Conservation (phyloP, 2,113 vertebrate species). For the Paracanthobrama guichenoti region DNA sequence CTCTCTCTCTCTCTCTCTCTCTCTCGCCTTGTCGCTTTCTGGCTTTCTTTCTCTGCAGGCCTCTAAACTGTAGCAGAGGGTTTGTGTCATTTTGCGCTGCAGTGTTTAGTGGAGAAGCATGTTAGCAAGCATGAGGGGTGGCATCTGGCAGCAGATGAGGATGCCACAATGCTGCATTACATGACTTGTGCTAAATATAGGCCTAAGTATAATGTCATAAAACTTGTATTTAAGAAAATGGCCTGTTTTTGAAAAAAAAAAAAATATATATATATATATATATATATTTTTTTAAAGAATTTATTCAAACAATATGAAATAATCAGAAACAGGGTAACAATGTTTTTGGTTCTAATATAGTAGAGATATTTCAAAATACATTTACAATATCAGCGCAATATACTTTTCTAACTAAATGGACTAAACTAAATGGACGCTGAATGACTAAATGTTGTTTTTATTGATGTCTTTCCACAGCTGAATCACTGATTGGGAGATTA, state of each 20-base stretch:
- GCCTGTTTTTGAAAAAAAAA: too few species aligned
- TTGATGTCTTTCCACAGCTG: background rate
- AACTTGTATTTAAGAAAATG: background rate
- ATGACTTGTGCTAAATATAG: background rate
- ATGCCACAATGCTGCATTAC: slow-evolving; percentile 18
- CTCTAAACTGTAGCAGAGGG: slow-evolving; percentile 60
- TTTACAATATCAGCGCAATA: background rate
- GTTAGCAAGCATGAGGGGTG: slow-evolving; percentile 1
- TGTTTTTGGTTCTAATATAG: background rate
- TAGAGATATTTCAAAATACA: background rate
- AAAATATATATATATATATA: too few species aligned
- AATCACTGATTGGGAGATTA: background rate
- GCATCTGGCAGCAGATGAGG: slow-evolving; percentile 55
- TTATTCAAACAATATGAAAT: background rate
- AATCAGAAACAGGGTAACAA: background rate
- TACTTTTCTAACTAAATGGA: background rate
- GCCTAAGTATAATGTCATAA: background rate
- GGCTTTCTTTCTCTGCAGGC: slow-evolving; percentile 39
- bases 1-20: slow-evolving; percentile 25
- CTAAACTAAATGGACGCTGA: background rate
- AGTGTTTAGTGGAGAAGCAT: slow-evolving; percentile 44
- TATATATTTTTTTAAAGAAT: background rate
- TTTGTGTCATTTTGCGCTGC: slow-evolving; percentile 54
- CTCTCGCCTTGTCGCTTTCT: slow-evolving; percentile 2
- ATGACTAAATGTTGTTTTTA: background rate